Base-by-base conservation (phyloP, 1,140 invertebrate genomes). In the Dreissena rostriformis region DNA sequence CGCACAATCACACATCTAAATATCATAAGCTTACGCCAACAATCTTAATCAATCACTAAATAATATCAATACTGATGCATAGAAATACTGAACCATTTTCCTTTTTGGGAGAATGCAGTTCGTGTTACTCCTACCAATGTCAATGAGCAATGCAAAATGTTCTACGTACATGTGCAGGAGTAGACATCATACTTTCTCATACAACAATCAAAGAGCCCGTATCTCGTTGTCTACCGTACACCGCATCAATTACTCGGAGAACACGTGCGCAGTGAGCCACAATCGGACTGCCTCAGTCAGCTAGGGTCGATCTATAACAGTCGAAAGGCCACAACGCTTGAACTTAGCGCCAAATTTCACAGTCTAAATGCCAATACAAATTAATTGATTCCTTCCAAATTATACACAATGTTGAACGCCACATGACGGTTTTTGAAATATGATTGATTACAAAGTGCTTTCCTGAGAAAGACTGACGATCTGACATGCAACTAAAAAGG, bases 301-400 rank as follows among this genome's bases (percentile, higher is more conserved):
- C 57, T 5, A n/a, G 17, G 22, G 17, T 19, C 17, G 57, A 61
- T 61, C 57, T 61, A 61, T 61, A n/a, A 19, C 17, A 24, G 57
- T 24, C 57, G 17, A 24, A 24, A 61, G 57, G 57, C 22, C 22
- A 24, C 17, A 11, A 19, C 11, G 22, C 17, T 19, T 61, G 57
- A 61, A 6, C 17, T 24, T 24, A 61, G 57, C 57, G 22, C 12
- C 57, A 61, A 61, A 61, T 61, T n/a, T 61, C 57, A 12, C 57
- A 61, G 57, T 61, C 57, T 6, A 61, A 61, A 61, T 61, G 4
- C 11, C 57, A 12, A 61, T 61, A 61, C 57, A 61, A 61, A 61
- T 61, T 61, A 61, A 61, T 61, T 61, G 57, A n/a, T 61, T 61
- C 57, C 11, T 61, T 61, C 57, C 57, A 61, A 61, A 61, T 61